A percentile compares a stretch with the other conserved stretches of the same genome.
phyloP scores from a whole-genome alignment of 2,113 vertebrate species.

The Labeo catla region DNA sequence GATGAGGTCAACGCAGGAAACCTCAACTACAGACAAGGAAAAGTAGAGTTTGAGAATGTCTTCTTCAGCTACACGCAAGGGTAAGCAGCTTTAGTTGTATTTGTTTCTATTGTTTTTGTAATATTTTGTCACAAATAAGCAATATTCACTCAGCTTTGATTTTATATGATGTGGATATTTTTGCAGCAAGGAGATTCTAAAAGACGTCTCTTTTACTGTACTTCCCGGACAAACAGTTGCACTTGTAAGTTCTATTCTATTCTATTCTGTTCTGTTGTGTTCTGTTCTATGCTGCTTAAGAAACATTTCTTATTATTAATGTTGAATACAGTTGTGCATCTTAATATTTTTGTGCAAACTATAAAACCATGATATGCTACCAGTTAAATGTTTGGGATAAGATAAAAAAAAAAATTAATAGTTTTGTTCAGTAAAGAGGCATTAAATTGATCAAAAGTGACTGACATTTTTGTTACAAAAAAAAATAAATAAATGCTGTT shows the following conservation, averaged over 20 bases:
- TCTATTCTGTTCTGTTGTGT: neutral
- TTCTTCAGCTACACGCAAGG: slow-evolving; percentile 88
- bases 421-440: neutral
- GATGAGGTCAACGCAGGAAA: slow-evolving; percentile 82
- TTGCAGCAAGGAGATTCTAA: slow-evolving; percentile 86
- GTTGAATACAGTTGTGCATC: neutral
- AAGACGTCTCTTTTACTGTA: slow-evolving; percentile 90
- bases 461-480: no score
- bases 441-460: neutral
- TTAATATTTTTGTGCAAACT: neutral
- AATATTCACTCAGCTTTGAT: no score
- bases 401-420: neutral
- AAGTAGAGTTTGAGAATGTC: slow-evolving; percentile 91
- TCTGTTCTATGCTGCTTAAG: no score
- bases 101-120: neutral
- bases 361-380: neutral
- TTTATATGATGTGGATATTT: neutral
- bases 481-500: no score
- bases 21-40: slow-evolving; percentile 78
- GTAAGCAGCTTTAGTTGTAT: slow-evolving; percentile 67
- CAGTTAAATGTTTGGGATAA: neutral
- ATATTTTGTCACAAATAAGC: no score
- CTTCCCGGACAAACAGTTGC: slow-evolving; percentile 92
- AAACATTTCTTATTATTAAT: no score
- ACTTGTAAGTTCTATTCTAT: slow-evolving; percentile 78